Conservation (phyloP, 2,113 vertebrate species). For the Hippocampus comes region DNA sequence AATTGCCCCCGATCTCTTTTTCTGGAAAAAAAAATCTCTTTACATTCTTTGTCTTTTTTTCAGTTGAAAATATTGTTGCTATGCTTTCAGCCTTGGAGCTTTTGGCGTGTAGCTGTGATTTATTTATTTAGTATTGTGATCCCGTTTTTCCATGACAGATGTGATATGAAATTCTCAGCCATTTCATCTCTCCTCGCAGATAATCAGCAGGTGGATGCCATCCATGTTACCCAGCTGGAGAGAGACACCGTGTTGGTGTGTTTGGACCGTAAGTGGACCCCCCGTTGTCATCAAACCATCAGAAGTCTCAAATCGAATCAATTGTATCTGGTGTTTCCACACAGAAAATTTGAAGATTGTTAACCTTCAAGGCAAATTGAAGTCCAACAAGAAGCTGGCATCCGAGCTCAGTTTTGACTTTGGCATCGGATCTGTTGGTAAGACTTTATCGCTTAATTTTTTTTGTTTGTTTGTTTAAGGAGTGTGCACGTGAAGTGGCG, state of each 20-base stretch:
- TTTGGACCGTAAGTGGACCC: conserved; percentile 89
- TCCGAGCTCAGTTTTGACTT: conserved; percentile 98
- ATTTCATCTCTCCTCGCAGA: conserved; percentile 52
- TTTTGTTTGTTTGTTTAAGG: neutral
- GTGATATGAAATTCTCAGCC: no score
- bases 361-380: conserved; percentile 92
- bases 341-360: conserved; percentile 97
- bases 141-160: no score
- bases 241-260: conserved; percentile 96
- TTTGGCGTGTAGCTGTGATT: no score
- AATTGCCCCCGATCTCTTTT: no score
- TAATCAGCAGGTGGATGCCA: conserved; percentile 88
- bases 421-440: conserved; percentile 93
- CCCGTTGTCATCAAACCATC: neutral
- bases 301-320: neutral
- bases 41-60: no score
- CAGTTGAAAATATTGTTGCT: no score
- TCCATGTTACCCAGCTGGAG: conserved; percentile 96
- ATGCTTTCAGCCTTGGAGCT: no score
- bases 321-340: conserved; percentile 5
- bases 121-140: no score
- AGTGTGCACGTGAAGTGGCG: no score
- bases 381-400: conserved; percentile 96
- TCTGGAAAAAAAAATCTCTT: no score
- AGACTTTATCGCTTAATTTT: conserved; percentile 44